Conservation (phyloP, 2,113 vertebrate genomes). For the Anarhynchus alexandrinus region DNA sequence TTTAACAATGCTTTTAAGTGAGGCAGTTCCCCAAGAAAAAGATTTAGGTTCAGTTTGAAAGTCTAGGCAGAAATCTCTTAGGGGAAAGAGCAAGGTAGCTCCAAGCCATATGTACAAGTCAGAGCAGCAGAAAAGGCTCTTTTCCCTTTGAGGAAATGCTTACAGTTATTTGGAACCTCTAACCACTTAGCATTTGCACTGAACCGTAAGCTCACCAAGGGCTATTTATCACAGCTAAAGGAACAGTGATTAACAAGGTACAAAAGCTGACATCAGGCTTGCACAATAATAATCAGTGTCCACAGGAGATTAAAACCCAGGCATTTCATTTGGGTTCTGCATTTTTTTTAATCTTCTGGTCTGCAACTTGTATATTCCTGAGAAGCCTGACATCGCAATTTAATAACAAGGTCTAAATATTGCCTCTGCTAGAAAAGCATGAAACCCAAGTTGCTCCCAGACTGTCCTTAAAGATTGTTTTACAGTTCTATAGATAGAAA, state of each 20-base stretch:
- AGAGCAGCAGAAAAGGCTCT: neutral
- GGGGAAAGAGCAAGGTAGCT: neutral
- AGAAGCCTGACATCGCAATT: neutral
- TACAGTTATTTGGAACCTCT: neutral
- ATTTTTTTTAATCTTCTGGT: neutral
- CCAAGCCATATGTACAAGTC: neutral
- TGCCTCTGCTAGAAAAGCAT: neutral
- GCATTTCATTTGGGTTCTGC: neutral
- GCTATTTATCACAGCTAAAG: neutral
- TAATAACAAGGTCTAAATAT: conserved; percentile 4
- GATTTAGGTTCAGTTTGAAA: neutral
- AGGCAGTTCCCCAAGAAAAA: neutral
- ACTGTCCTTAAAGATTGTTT: neutral
- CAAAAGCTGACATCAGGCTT: neutral
- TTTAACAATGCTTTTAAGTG: neutral
- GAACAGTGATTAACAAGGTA: neutral
- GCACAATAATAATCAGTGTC: neutral
- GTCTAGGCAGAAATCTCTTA: neutral
- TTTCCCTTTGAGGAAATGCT: neutral
- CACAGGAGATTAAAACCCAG: neutral
- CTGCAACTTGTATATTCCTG: neutral
- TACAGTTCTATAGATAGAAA: conserved; percentile 42
- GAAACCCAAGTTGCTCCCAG: neutral
- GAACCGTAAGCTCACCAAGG: neutral
- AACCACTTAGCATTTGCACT: neutral